Conservation (phyloP, 1,140 invertebrate genomes). For the Uloborus diversus region DNA sequence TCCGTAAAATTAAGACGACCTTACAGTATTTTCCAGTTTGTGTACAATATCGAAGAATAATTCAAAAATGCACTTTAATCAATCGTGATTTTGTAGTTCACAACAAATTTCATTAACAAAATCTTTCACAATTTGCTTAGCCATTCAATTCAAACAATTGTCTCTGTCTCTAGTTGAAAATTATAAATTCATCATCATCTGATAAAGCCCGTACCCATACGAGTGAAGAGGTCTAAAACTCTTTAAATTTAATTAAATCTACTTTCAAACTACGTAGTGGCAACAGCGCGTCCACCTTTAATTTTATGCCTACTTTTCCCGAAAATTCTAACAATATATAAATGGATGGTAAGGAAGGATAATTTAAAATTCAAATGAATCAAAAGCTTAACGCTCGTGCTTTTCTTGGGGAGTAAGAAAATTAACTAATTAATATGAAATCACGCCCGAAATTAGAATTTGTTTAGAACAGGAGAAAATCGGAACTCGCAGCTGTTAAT, state of each 20-base stretch:
- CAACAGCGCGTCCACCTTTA: not conserved
- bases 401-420: constrained; percentile 40
- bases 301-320: constrained; percentile 32
- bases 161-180: constrained; percentile 32
- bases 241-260: constrained; percentile 56
- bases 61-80: too few relatives aligned
- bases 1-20: too few relatives aligned
- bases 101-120: too few relatives aligned
- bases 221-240: not conserved
- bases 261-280: not conserved
- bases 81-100: too few relatives aligned
- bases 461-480: constrained; percentile 51
- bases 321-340: constrained; percentile 15
- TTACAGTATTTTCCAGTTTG: too few relatives aligned
- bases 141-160: too few relatives aligned
- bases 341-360: not conserved
- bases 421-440: constrained; percentile 57
- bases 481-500: constrained; percentile 43
- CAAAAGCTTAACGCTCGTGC: constrained; percentile 23
- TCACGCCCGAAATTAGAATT: constrained; percentile 55
- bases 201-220: constrained; percentile 8
- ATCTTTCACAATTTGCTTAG: too few relatives aligned
- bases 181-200: constrained; percentile 37
- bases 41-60: too few relatives aligned
- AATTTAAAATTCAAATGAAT: constrained; percentile 56